Percentiles rank a stretch among this genome's conserved stretches.
These are phyloP conservation scores for Clupea harengus DNA, from an alignment of 2,113 vertebrate genomes.

Conservation along the genomic window DNA sequence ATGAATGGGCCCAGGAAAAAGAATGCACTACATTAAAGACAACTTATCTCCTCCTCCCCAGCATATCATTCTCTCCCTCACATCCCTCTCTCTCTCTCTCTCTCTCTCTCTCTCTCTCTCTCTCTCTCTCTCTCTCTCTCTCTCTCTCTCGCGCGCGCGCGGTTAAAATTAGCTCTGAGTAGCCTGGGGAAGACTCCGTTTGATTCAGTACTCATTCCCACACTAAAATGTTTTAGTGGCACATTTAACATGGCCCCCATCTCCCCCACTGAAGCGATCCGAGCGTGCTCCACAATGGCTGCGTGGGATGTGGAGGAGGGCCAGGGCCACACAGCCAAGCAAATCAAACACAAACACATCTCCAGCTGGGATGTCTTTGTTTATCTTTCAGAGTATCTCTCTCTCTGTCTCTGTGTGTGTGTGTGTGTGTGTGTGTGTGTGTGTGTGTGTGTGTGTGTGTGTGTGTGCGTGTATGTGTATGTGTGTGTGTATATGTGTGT, in stretches of 20 bases:
- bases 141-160: neutral
- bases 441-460: neutral
- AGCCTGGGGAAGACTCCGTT: slow-evolving; percentile 55
- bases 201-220: slow-evolving; percentile 43
- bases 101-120: neutral
- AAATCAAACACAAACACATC: slow-evolving; percentile 8
- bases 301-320: slow-evolving; percentile 36
- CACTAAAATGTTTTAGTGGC: neutral
- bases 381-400: neutral
- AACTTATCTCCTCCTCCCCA: neutral
- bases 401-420: too few species aligned
- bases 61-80: neutral
- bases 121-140: neutral
- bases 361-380: neutral
- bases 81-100: neutral
- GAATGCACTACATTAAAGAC: slow-evolving; percentile 9
- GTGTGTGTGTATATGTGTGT: too few species aligned
- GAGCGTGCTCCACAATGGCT: slow-evolving; percentile 36
- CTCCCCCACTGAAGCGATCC: neutral
- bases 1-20: neutral
- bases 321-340: neutral
- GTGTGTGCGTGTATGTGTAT: too few species aligned
- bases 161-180: slow-evolving; percentile 57
- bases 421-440: neutral
- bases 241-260: neutral